Percentiles rank a stretch among this genome's conserved stretches.
phyloP scores from a whole-genome alignment of 2,888 invertebrate genomes.

The Trichogramma evanescens region DNA sequence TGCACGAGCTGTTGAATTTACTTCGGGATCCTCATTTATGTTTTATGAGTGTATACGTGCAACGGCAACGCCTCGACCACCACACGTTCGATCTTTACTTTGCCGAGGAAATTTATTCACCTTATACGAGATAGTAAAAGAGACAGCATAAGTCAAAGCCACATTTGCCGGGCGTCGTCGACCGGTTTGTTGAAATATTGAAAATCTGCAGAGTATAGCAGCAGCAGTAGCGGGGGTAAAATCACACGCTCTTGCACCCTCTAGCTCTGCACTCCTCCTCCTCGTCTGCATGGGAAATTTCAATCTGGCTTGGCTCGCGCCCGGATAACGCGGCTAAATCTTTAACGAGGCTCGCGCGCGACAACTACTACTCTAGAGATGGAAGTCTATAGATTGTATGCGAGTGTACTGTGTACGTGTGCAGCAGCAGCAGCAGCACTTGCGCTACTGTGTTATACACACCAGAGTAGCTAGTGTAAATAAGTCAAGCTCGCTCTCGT shows the following conservation, averaged over 20 bases:
- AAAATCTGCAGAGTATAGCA: slow-evolving; percentile 27
- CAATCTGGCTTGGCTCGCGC: slow-evolving; percentile 36
- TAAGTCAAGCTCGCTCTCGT: slow-evolving; percentile 25
- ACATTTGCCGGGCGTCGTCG: background rate
- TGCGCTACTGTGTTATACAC: no score
- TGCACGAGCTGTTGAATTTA: no score
- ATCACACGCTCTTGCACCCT: background rate
- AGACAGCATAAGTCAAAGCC: slow-evolving; percentile 14
- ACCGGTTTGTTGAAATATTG: slow-evolving; percentile 25
- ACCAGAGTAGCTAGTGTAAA: slow-evolving; percentile 27
- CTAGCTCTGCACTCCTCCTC: no score
- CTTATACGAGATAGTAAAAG: background rate
- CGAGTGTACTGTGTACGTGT: slow-evolving; percentile 5
- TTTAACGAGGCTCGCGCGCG: slow-evolving; percentile 40
- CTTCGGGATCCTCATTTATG: no score
- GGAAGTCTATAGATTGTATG: no score
- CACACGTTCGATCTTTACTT: no score
- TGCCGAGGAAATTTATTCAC: no score
- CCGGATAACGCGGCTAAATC: slow-evolving; percentile 44
- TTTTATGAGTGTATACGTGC: no score
- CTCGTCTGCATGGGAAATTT: slow-evolving; percentile 41
- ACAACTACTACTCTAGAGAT: no score
- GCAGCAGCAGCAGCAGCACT: no score
- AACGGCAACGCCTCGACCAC: no score
- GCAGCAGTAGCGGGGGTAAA: slow-evolving; percentile 5